Base-by-base conservation (phyloP, 2,888 invertebrate species). In the Lapara coniferarum region DNA sequence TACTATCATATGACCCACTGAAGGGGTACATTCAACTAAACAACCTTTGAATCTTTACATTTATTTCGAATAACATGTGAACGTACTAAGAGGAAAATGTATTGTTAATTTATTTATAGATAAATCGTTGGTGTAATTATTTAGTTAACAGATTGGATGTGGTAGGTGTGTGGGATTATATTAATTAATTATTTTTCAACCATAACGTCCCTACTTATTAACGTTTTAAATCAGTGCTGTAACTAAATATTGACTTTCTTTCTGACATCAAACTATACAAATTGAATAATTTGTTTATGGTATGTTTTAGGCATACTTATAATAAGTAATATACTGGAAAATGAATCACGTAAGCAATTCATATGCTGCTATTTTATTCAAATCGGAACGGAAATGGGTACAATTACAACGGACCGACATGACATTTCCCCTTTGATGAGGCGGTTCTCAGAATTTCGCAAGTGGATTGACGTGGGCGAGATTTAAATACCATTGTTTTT, bases 401-500 rank as follows among this genome's bases (percentile, higher is more conserved):
- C 63, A 49, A 63, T 63, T 63, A 63, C 49, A 19, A 46, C 19
- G 46, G 19, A 13, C 63, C 13, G 63, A 49, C 46, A 46, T 63
- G 46, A 63, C 63, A 63, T 63, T 63, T 63, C 19, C 63, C 13
- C 49, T 46, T 63, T 63, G 63, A 63, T 63, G 63, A 49, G 63
- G 19, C 63, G 46, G 46, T 63, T 63, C 63, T 46, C 46, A 63
- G 63, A 49, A 63, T 63, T 63, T 63, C 46, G 63, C 63, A 63
- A 63, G 63, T 63, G 37, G 12, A 57, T 25, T 57, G 63, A 49
- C 49, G 49, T 63, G 49, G 63, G 63, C 63, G 63, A 13, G 19
- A 63, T 63, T 63, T 49, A 63, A 63, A 63, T 49, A 63, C 63
- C 19, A 63, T 63, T 63, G 63, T 63, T 63, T 63, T 63, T 63